Evolutionary conservation across 2,888 invertebrate genomes (phyloP).

Genomic region (Crossocerus cetratus): DNA sequence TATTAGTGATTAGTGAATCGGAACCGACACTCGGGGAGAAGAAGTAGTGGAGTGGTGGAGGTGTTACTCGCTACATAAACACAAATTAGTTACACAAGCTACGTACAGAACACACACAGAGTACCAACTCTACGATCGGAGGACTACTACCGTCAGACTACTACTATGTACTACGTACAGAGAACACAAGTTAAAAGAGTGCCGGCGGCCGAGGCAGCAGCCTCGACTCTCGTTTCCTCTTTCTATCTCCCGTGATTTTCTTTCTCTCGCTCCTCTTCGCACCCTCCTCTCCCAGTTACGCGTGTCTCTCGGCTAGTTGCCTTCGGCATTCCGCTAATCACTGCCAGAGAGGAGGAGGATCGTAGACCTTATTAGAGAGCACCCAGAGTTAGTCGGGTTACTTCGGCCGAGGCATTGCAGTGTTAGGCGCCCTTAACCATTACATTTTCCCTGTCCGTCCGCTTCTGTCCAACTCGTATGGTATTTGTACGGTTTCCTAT

Average conservation of each 20-base stretch:
- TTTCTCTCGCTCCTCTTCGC: neutral
- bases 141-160: slow-evolving; percentile 45
- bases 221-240: neutral
- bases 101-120: slow-evolving; percentile 55
- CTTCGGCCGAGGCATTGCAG: slow-evolving; percentile 18
- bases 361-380: slow-evolving; percentile 26
- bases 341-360: neutral
- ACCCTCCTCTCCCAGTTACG: neutral
- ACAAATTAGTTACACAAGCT: slow-evolving; percentile 76
- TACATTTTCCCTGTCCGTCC: too few species aligned
- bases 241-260: slow-evolving; percentile 7
- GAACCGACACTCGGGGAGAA: slow-evolving; percentile 69
- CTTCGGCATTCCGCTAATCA: too few species aligned
- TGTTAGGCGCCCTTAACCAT: neutral
- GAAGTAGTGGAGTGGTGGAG: slow-evolving; percentile 62
- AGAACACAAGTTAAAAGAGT: neutral
- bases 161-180: too few species aligned
- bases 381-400: slow-evolving; percentile 27
- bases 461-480: neutral
- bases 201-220: neutral
- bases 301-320: too few species aligned
- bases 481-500: neutral
- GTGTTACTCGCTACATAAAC: slow-evolving; percentile 76
- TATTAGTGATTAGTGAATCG: slow-evolving; percentile 76
- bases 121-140: slow-evolving; percentile 45